Conservation (phyloP, 2,797 vertebrate species). For the Gymnopithys bicolor region DNA sequence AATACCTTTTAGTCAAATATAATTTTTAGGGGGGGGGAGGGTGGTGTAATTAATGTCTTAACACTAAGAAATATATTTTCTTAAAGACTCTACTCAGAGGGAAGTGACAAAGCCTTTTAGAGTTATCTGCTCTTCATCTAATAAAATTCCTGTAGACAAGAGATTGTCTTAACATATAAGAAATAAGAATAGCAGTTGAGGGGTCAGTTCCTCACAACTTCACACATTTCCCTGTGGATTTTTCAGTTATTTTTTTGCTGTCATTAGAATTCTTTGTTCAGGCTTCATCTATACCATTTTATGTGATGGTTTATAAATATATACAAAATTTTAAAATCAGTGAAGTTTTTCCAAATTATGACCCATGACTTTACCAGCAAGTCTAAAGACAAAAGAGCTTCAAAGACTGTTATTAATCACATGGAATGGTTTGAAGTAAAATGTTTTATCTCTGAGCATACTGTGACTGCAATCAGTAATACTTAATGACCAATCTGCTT, state of each 20-base stretch:
- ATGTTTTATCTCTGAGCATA: not conserved
- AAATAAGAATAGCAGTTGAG: not conserved
- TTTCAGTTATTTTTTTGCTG: not conserved
- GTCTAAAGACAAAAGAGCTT: conserved; percentile 8
- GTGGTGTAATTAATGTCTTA: not conserved
- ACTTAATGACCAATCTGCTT: not conserved
- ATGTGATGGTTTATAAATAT: not conserved
- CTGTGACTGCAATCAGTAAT: not conserved
- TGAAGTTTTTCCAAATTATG: conserved; percentile 9
- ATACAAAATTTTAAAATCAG: not conserved
- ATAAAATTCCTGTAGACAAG: not conserved
- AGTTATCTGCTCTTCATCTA: not conserved
- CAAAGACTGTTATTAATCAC: not conserved
- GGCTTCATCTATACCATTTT: not conserved
- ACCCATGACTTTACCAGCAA: not conserved
- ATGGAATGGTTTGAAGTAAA: not conserved
- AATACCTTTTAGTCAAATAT: not conserved
- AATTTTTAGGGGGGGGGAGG: not conserved
- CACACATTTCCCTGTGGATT: not conserved
- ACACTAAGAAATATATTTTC: not conserved
- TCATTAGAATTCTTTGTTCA: not conserved
- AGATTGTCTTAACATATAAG: not conserved
- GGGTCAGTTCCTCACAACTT: not conserved
- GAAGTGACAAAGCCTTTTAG: not conserved
- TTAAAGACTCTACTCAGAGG: not conserved